Base-by-base conservation (phyloP, 2,113 vertebrate species). In the Pluvialis apricaria region DNA sequence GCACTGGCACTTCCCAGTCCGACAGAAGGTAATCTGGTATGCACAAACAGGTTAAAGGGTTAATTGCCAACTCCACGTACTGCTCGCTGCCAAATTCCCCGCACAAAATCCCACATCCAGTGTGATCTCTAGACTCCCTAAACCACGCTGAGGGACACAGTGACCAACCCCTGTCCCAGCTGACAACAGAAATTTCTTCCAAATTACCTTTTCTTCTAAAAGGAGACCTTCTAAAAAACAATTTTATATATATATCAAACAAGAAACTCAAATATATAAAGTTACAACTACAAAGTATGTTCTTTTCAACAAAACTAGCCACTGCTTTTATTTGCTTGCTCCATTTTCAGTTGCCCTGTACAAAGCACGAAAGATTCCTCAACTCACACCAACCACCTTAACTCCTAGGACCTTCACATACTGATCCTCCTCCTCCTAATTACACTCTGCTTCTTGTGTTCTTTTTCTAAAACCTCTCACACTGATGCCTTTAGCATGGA, bases 1-100 rank as follows among this genome's bases (percentile, higher is more conserved):
- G 65, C 72, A 54, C 83, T 3, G 54, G n/a, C n/a, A n/a, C 34
- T 57, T 14, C 40, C 79, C 73, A 38, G 64, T 1, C 34, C 25
- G 1, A 49, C 10, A 0, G 9, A 6, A 7, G 54, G 2, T 12
- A 14, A 12, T 13, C 40, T 26, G 19, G 1, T 28, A 36, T 32
- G 51, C 62, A 36, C 9, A 0, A 32, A 31, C 5, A 25, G 13
- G 19, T 3, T 6, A 42, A 34, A 57, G 78, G 36, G 34, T 49
- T 60, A 47, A 19, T 1, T 9, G 34, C 45, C 62, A 58, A 14
- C 61, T 11, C 66, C 66, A 32, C 18, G 0, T 1, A 1, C 31
- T 15, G 54, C 61, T 24, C 26, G 0, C 20, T 29, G 44, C 18
- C 55, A 25, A 86, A 69, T 1, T 13, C 69, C 58, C 64, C 60